Evolutionary conservation across 2,797 vertebrate species (phyloP), one percentile per base, ranked within the genome.

Genomic region (Rhodeus uyekii): DNA sequence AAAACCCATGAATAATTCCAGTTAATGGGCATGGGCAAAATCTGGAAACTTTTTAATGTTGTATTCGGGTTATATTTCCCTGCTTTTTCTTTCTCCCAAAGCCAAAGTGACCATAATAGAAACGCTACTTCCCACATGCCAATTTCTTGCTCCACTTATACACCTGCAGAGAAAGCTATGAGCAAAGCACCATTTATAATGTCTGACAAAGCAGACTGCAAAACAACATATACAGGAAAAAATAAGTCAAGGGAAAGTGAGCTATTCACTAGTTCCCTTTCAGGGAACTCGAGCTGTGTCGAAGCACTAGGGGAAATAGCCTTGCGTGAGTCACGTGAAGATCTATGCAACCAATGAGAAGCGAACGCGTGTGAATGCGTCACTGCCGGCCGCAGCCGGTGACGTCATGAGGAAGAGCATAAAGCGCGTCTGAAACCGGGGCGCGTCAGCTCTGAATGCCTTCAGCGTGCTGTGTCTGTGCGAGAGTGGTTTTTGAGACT

Each of bases 151-250:
- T 58, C 22, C 50, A 80, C 53, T 18, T 71, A 29, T 44, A 61
- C 18, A 44, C 77, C 12, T 58, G 64, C 36, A 44, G 16, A 16
- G 36, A 78, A 18, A 68, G 38, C 64, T 68, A 36, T 24, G 46
- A 32, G 50, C 27, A 63, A 50, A 73, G 58, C n/a, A 63, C 29
- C 18, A 64, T 81, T 74, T 53, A 19, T 64, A n/a, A 73, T 39
- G 58, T 74, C 44, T 29, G 3, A 44, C 1, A 1, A 64, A 64
- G 2, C 22, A 19, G 27, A 67, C 36, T 42, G 48, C 67, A 29
- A 58, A 69, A n/a, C 24, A 68, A 27, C 64, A 39, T n/a, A 29
- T 19, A 14, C 27, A 44, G 24, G 32, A 12, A 34, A 44, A 80
- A 44, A 80, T 34, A 69, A 24, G 53, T 60, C 67, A 44, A 60